Conservation (phyloP, 2,113 vertebrate species). For the Bubo bubo region DNA sequence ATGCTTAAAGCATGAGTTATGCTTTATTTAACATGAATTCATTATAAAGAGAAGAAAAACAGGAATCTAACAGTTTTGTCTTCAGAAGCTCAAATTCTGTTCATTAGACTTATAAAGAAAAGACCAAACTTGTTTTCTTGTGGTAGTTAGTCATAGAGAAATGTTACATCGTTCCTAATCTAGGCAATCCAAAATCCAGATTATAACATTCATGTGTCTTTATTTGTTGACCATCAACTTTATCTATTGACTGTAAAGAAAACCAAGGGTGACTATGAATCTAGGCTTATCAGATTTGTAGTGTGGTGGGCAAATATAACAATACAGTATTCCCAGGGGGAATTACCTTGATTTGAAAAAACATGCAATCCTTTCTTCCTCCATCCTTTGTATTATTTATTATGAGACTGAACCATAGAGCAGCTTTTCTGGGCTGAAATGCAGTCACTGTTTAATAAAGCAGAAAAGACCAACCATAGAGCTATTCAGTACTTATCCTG, state of each 20-base stretch:
- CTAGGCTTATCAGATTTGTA: neutral
- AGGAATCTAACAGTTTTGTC: neutral
- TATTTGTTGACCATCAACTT: neutral
- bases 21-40: neutral
- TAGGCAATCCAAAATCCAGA: neutral
- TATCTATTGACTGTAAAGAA: neutral
- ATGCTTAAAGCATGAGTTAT: neutral
- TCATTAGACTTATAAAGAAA: neutral
- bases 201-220: fast-evolving
- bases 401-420: neutral
- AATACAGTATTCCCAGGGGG: neutral
- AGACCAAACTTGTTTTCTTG: neutral
- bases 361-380: neutral
- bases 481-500: neutral
- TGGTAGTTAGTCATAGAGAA: neutral
- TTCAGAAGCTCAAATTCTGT: neutral
- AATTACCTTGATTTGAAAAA: neutral
- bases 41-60: neutral
- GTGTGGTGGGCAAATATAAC: neutral
- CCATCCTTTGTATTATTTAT: neutral
- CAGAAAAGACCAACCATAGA: neutral
- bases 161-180: neutral
- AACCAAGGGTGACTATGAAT: neutral
- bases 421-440: neutral
- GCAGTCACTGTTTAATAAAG: neutral